Evolutionary conservation across 2,113 vertebrate genomes (phyloP), one percentile per base, ranked within the genome.

Genomic region (Pseudorectes ferrugineus): DNA sequence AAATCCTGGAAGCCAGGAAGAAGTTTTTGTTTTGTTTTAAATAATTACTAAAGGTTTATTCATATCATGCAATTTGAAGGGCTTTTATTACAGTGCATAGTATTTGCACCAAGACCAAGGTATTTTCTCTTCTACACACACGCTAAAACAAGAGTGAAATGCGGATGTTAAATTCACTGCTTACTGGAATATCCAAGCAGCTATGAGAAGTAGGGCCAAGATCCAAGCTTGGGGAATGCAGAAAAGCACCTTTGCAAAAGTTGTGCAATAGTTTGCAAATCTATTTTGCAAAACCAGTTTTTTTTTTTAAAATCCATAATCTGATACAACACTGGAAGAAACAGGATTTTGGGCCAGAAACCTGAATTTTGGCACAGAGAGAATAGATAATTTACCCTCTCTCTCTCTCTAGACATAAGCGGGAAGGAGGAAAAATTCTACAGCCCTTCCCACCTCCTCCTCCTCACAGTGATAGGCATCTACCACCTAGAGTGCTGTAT

Each of bases 371-470:
- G 81, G 33, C 88, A 62, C 46, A 40, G 11, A 62, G 11, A 26
- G 28, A 71, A 81, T 0, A 87, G 31, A 24, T 85, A 61, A 82
- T n/a, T 76, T 79, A 36, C 38, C 20, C 20, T 33, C 49, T 25
- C 62, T 54, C 62, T 54, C 31, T 35, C 77, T 87, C 57, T 57
- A 49, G 5, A 58, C 58, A 17, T 21, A 89, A 77, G 66, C 4
- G 17, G 45, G 85, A 81, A 68, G 20, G 6, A 86, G 51, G n/a
- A 58, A 74, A 86, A 98, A 98, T 98, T 97, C 98, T 43, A 12
- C 61, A 81, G 54, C 73, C 63, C 75, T 75, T 92, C 79, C 79
- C 79, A 70, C 6, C 24, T 78, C 73, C 45, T 7, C 86, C 84
- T 75, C 70, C 43, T 81, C 85, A 40, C 36, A 23, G 43, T 12